Percentiles rank a stretch among this genome's conserved stretches.
These are phyloP conservation scores for Thereva nobilitata DNA, from an alignment of 2,888 invertebrate species.

Conservation along the genomic window DNA sequence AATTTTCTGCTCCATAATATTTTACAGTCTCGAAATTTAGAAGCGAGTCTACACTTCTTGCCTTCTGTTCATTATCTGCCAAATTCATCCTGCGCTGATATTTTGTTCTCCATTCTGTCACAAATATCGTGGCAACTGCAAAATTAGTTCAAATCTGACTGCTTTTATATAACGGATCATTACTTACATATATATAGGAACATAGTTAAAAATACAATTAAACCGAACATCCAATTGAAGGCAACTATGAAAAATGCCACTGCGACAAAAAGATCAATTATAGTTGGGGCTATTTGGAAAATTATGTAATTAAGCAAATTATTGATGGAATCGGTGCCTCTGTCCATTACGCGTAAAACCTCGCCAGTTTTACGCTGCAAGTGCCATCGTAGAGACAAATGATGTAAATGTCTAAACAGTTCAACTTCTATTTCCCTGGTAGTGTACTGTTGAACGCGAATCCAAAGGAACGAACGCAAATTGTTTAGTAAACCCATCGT, in stretches of 20 bases:
- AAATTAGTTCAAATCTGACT: constrained; percentile 27
- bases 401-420: constrained; percentile 85
- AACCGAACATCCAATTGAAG: constrained; percentile 93
- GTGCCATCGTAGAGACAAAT: constrained; percentile 93
- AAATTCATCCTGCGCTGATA: constrained; percentile 92
- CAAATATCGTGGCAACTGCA: constrained; percentile 77
- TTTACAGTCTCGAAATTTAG: constrained; percentile 99
- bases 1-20: constrained; percentile 92
- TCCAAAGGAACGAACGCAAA: constrained; percentile 90
- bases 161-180: constrained; percentile 18
- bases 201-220: constrained; percentile 95
- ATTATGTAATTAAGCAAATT: constrained; percentile 88
- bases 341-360: constrained; percentile 93
- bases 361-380: constrained; percentile 94
- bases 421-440: constrained; percentile 89
- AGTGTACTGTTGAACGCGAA: constrained; percentile 93
- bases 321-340: constrained; percentile 96
- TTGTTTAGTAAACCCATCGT: constrained; percentile 93
- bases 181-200: constrained; percentile 84
- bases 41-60: constrained; percentile 92
- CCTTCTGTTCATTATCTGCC: constrained; percentile 89
- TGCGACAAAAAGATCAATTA: constrained; percentile 90
- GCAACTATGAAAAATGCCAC: constrained; percentile 83
- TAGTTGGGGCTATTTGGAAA: constrained; percentile 91
- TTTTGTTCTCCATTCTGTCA: constrained; percentile 99